phyloP scores from a whole-genome alignment of 2,888 invertebrate species.

The Rhyacophila evoluta region DNA sequence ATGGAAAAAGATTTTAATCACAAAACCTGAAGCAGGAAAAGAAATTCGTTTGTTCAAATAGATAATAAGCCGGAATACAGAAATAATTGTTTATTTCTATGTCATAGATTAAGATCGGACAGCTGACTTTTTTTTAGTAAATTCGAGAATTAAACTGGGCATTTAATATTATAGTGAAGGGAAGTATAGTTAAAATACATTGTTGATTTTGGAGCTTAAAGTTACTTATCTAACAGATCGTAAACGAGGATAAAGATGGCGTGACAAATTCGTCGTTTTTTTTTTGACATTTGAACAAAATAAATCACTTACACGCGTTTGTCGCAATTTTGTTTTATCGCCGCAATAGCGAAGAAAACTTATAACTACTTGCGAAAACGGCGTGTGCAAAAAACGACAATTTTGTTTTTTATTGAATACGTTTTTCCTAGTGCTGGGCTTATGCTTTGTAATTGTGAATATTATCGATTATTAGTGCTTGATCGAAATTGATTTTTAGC shows the following conservation, averaged over 20 bases:
- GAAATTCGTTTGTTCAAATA: too few relatives aligned
- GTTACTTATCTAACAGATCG: background rate
- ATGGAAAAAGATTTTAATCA: too few relatives aligned
- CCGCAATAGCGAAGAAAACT: background rate
- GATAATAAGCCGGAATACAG: too few relatives aligned
- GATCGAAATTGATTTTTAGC: too few relatives aligned
- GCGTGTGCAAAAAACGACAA: background rate
- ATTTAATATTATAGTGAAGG: background rate
- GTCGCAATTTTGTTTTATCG: background rate
- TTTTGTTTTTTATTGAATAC: too few relatives aligned
- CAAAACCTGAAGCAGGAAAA: too few relatives aligned
- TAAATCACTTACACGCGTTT: background rate
- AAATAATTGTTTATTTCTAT: background rate
- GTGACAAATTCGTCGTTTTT: background rate
- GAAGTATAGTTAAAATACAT: background rate
- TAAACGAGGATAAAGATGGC: background rate
- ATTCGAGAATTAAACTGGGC: background rate
- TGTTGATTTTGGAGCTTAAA: background rate
- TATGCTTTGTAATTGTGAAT: too few relatives aligned
- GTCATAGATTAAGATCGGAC: background rate
- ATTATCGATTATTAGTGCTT: too few relatives aligned
- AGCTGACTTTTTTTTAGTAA: background rate
- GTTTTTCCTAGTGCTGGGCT: too few relatives aligned
- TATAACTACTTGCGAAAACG: background rate
- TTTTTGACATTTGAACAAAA: slow-evolving; percentile 1